phyloP scores from a whole-genome alignment of 2,797 vertebrate species.

The Falco naumanni region DNA sequence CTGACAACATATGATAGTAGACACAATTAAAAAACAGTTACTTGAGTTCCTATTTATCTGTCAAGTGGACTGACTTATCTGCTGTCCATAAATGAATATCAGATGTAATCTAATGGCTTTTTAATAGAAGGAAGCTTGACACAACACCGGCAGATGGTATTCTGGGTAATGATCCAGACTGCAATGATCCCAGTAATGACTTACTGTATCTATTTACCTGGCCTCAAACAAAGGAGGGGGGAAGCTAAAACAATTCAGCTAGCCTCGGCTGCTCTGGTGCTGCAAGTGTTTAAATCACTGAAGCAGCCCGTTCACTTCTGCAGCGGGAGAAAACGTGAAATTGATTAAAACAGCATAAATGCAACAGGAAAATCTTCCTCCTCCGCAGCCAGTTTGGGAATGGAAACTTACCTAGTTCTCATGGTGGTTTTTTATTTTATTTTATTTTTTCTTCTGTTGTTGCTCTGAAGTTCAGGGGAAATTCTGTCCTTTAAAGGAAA shows the following conservation, averaged over 20 bases:
- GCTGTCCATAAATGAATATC: slow-evolving; percentile 60
- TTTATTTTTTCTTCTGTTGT: neutral
- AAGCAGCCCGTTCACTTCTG: slow-evolving; percentile 23
- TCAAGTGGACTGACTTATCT: slow-evolving; percentile 59
- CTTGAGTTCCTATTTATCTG: slow-evolving; percentile 45
- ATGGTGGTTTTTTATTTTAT: neutral
- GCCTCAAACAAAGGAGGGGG: slow-evolving; percentile 19
- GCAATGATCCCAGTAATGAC: slow-evolving; percentile 63
- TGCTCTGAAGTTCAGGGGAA: neutral
- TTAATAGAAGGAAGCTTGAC: slow-evolving; percentile 70
- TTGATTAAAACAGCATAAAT: slow-evolving; percentile 58
- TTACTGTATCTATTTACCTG: slow-evolving; percentile 71
- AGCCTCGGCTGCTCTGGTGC: neutral
- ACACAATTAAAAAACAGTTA: slow-evolving; percentile 54
- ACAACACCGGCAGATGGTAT: slow-evolving; percentile 67
- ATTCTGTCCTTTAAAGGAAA: neutral
- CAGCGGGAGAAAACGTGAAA: slow-evolving; percentile 53
- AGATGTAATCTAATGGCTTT: slow-evolving; percentile 65
- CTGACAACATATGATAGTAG: slow-evolving; percentile 23
- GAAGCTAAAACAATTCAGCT: neutral
- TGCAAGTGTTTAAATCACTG: slow-evolving; percentile 51
- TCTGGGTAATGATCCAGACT: slow-evolving; percentile 68
- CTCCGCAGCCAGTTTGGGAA: slow-evolving; percentile 44
- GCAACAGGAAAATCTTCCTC: slow-evolving; percentile 33
- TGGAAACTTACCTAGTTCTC: slow-evolving; percentile 52